These are phyloP conservation scores for Sebastes steindachneri DNA, from an alignment of 2,797 vertebrate species.

Conservation along the genomic window DNA sequence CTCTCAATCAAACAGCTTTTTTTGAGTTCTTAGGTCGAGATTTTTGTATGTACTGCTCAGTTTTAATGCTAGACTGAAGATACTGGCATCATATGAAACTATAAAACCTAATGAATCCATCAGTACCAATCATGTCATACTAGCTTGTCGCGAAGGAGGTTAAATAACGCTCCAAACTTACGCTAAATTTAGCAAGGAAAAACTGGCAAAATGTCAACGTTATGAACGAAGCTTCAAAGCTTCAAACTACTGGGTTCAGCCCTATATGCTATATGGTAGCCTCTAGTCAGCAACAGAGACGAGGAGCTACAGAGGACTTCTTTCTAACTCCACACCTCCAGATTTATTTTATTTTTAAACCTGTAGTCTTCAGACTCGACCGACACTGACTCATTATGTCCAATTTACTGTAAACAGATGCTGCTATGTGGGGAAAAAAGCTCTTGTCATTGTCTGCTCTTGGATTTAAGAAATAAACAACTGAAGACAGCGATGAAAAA, in stretches of 20 bases:
- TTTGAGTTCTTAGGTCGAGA: background rate
- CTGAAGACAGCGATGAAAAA: background rate
- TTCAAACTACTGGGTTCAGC: too few species aligned
- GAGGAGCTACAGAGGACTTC: background rate
- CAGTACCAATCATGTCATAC: rapidly evolving
- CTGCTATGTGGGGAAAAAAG: background rate
- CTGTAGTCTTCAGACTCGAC: background rate
- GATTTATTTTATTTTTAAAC: background rate
- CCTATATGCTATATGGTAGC: rapidly evolving
- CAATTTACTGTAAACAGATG: background rate
- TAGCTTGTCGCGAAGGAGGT: too few species aligned
- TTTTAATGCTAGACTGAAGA: too few species aligned
- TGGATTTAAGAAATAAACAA: background rate
- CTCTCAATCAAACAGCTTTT: background rate
- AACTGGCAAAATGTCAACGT: too few species aligned
- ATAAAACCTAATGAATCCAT: rapidly evolving
- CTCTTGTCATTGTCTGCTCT: background rate
- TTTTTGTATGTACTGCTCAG: background rate
- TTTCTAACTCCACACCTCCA: too few species aligned
- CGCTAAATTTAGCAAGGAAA: rapidly evolving
- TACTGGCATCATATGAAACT: too few species aligned
- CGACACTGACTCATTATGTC: background rate
- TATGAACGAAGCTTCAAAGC: too few species aligned
- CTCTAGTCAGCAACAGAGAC: rapidly evolving
- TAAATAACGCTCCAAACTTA: too few species aligned